phyloP scores from a whole-genome alignment of 2,888 invertebrate genomes.

The Chymomyza fuscimana region DNA sequence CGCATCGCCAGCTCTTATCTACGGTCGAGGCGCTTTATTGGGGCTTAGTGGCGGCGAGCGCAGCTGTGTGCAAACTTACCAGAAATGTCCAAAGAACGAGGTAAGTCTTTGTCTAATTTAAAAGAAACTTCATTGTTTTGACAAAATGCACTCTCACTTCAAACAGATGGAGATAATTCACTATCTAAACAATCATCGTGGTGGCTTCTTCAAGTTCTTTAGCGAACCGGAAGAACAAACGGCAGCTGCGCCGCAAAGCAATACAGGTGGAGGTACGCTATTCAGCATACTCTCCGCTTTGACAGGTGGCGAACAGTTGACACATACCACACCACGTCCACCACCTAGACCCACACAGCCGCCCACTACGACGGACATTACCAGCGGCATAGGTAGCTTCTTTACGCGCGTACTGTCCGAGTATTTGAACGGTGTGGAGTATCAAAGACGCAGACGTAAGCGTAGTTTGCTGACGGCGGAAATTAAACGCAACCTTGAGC shows the following conservation, averaged over 20 bases:
- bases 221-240: conserved; percentile 81
- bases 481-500: conserved; percentile 59
- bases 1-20: conserved; percentile 84
- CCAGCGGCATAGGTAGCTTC: conserved; percentile 76
- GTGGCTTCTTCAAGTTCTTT: conserved; percentile 91
- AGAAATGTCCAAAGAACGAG: conserved; percentile 86
- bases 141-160: conserved; percentile 15
- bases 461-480: conserved; percentile 49
- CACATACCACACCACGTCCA: conserved; percentile 59
- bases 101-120: conserved; percentile 45
- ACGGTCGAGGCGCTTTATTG: conserved; percentile 87
- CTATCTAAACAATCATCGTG: conserved; percentile 91
- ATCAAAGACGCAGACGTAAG: conserved; percentile 59
- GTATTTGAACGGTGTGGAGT: conserved; percentile 72
- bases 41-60: conserved; percentile 83
- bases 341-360: conserved; percentile 52
- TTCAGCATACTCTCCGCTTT: conserved; percentile 73
- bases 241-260: conserved; percentile 41
- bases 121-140: conserved; percentile 22
- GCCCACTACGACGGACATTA: conserved; percentile 64
- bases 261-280: conserved; percentile 54
- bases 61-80: conserved; percentile 82
- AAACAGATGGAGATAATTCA: conserved; percentile 85
- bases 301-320: conserved; percentile 62
- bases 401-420: conserved; percentile 76